Base-by-base conservation (phyloP, 2,113 vertebrate genomes). In the Xiphophorus maculatus region DNA sequence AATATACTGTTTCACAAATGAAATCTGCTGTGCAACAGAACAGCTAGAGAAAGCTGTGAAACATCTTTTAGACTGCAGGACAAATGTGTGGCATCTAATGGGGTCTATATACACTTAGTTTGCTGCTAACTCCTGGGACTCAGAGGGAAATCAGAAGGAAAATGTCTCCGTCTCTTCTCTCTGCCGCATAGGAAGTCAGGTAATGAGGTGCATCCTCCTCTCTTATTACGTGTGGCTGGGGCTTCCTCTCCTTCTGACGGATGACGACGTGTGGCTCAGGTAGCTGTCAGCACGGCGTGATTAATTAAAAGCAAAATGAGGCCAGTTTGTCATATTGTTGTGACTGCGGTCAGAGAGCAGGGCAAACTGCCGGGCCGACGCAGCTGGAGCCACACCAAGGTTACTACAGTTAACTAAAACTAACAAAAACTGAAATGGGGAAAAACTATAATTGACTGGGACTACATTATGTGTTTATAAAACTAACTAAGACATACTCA, bases 271-370 rank as follows among this genome's bases (percentile, higher is more conserved):
- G 85, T 85, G 78, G 92, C 87, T 81, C 93, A 93, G 93, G 92
- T 94, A 93, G 84, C 90, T 93, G 93, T 93, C 91, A 92, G 84
- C 72, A 15, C 71, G 80, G 33, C 69, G 66, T 92, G 92, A 93
- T 93, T 93, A 93, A 94, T 94, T 94, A 91, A 93, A 93, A 82
- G 77, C 78, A 87, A 91, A 92, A 92, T 87, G 86, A 80, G 91
- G 89, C 85, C 93, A 87, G 92, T 94, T 93, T 93, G 88, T 94
- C 88, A 93, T 71, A 84, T 91, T 86, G 82, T 80, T 90, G 65
- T 74, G 77, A 71, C 63, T 82, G 87, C 89, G 90, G 91, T 89
- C 91, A 87, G 80, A 88, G 81, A 81, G 85, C 81, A 37, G 67
- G 68, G 63, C 66, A 42, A 13, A 4, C 40, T 15, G 4, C 14